A percentile compares a stretch with the other conserved stretches of the same genome.
phyloP scores from a whole-genome alignment of 2,113 vertebrate species.

The Grantiella picta region DNA sequence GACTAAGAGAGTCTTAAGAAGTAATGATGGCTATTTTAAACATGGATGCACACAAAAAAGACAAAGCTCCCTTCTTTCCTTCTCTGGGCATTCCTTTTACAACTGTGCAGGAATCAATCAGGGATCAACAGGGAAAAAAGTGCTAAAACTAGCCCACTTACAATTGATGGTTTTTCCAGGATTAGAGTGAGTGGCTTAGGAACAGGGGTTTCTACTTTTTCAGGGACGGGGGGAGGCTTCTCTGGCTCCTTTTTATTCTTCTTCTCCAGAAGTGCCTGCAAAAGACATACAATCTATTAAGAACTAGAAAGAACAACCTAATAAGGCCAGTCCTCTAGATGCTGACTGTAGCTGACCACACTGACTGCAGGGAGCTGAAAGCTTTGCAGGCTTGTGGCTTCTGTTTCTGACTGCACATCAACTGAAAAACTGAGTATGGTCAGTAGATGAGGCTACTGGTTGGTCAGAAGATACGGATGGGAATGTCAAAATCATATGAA shows the following conservation, averaged over 20 bases:
- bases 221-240: conserved; percentile 70
- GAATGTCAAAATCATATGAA: background rate
- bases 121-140: background rate
- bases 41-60: background rate
- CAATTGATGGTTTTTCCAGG: conserved; percentile 75
- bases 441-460: background rate
- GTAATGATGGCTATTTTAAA: background rate
- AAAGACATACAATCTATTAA: background rate
- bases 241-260: conserved; percentile 53
- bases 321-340: background rate
- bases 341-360: background rate
- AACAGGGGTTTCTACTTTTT: conserved; percentile 72
- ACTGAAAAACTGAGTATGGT: background rate
- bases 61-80: background rate
- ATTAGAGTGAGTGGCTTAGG: conserved; percentile 78
- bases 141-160: conserved; percentile 59
- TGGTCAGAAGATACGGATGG: background rate
- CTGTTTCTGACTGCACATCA: background rate
- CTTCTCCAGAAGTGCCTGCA: conserved; percentile 77
- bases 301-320: background rate
- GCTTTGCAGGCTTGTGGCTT: background rate
- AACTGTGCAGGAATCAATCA: background rate
- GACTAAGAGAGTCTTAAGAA: background rate
- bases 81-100: background rate
- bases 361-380: background rate